Evolutionary conservation across 1,140 invertebrate species (phyloP).

Genomic region (Trigoniulus corallinus): DNA sequence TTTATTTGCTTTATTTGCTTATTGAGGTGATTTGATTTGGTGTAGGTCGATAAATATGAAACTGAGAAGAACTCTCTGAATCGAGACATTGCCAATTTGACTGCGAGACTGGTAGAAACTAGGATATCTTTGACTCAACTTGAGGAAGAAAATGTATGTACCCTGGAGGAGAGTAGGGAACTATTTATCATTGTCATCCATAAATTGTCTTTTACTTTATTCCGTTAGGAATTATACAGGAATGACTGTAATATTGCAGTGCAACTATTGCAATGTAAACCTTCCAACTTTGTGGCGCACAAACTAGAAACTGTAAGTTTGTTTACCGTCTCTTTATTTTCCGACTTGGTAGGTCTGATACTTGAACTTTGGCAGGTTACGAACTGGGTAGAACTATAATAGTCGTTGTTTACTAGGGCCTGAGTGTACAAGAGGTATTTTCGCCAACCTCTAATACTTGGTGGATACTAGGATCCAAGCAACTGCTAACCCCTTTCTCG

Average conservation of each 20-base stretch:
- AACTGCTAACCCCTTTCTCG: too few relatives aligned
- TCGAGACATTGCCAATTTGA: slow-evolving; percentile 69
- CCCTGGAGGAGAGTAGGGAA: background rate
- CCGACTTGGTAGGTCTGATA: background rate
- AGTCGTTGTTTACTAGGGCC: too few relatives aligned
- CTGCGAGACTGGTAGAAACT: slow-evolving; percentile 70
- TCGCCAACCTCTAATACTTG: too few relatives aligned
- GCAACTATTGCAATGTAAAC: slow-evolving; percentile 84
- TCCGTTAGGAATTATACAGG: slow-evolving; percentile 69
- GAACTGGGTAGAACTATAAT: too few relatives aligned
- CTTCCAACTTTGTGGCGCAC: slow-evolving; percentile 82
- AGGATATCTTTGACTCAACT: slow-evolving; percentile 69
- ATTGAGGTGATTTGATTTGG: too few relatives aligned
- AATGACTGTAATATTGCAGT: slow-evolving; percentile 88
- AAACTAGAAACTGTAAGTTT: slow-evolving; percentile 72
- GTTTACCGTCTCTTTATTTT: slow-evolving; percentile 11
- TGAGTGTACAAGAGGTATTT: too few relatives aligned
- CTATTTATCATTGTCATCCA: too few relatives aligned
- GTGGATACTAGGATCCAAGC: too few relatives aligned
- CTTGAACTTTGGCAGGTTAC: too few relatives aligned
- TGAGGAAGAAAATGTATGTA: slow-evolving; percentile 78
- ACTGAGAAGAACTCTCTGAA: slow-evolving; percentile 73
- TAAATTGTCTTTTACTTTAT: slow-evolving; percentile 6
- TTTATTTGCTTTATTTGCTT: background rate
- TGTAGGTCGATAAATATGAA: slow-evolving; percentile 64